Percentiles rank a stretch among this genome's conserved stretches.
Evolutionary conservation across 2,113 vertebrate species (phyloP).

Genomic region (Xerus inauris): DNA sequence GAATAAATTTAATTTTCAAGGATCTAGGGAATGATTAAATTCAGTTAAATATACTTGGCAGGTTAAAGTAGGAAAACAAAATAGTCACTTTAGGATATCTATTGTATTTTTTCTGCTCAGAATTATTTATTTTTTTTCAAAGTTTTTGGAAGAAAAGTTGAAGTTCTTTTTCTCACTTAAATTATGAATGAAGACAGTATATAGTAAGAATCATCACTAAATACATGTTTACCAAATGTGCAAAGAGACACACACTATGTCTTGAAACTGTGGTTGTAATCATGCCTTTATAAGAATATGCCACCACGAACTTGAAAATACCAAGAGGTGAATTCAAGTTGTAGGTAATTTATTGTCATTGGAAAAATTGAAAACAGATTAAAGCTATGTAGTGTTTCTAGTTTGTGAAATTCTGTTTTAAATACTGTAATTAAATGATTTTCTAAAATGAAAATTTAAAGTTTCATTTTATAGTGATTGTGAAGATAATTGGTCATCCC

Average conservation of each 20-base stretch:
- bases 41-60: conserved; percentile 25
- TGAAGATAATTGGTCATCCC: background rate
- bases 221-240: background rate
- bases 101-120: background rate
- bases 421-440: background rate
- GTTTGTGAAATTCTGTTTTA: background rate
- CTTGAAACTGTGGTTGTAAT: background rate
- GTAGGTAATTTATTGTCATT: conserved; percentile 4
- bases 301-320: background rate
- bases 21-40: background rate
- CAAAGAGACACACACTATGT: background rate
- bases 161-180: background rate
- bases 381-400: background rate
- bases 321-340: background rate
- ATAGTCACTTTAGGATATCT: background rate
- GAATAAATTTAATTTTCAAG: conserved; percentile 32
- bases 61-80: conserved; percentile 44
- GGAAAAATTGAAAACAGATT: background rate
- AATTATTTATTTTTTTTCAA: conserved; percentile 20
- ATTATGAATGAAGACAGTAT: background rate
- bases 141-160: background rate
- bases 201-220: background rate
- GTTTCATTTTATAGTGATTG: background rate
- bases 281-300: background rate
- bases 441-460: background rate